phyloP scores from a whole-genome alignment of 2,888 invertebrate species.

The Hanleya hanleyi region DNA sequence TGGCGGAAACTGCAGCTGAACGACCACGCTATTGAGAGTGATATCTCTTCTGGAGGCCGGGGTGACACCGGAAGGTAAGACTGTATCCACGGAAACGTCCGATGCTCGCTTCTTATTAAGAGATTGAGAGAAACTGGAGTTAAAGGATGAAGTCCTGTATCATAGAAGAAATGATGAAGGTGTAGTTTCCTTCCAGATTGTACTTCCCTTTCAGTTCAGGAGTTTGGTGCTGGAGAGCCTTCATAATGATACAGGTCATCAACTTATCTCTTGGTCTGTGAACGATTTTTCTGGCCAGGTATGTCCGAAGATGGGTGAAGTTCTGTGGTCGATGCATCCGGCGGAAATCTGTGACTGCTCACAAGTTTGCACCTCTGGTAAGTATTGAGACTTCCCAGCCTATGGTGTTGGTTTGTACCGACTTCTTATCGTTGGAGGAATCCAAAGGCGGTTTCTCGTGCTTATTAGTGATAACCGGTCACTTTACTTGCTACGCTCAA shows the following conservation, averaged over 20 bases:
- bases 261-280: not conserved
- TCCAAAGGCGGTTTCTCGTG: constrained; percentile 24
- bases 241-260: constrained; percentile 28
- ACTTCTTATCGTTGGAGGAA: constrained; percentile 27
- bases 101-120: no score
- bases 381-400: constrained; percentile 17
- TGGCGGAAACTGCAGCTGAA: no score
- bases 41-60: no score
- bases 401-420: constrained; percentile 30
- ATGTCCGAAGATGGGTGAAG: not conserved
- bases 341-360: constrained; percentile 13
- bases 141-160: no score
- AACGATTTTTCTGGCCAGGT: not conserved
- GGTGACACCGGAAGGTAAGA: no score
- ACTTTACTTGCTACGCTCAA: constrained; percentile 24
- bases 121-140: no score
- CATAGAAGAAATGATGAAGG: no score
- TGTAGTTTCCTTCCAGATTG: no score
- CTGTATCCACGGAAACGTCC: no score
- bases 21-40: no score
- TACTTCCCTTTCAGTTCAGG: constrained; percentile 9
- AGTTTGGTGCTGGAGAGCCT: constrained; percentile 15
- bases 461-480: constrained; percentile 17
- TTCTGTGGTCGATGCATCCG: constrained; percentile 12
- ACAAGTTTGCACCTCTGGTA: not conserved